These are phyloP conservation scores for Astyanax mexicanus DNA, from an alignment of 2,797 vertebrate species.

Conservation along the genomic window DNA sequence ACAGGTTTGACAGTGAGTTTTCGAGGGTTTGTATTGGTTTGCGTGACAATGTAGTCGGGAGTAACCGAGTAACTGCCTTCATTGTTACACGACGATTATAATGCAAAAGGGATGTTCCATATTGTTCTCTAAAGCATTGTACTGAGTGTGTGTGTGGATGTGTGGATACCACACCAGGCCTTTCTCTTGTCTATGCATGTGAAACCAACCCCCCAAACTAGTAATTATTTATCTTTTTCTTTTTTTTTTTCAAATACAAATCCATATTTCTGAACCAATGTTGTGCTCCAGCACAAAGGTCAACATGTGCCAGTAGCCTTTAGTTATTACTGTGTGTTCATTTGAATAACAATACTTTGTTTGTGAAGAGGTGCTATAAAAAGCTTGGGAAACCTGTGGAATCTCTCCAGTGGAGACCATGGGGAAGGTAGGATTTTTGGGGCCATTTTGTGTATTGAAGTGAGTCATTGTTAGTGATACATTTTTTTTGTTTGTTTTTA, in stretches of 20 bases:
- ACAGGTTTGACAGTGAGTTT: background rate
- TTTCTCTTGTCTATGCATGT: conserved; percentile 79
- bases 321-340: conserved; percentile 72
- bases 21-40: background rate
- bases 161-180: conserved; percentile 80
- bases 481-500: background rate
- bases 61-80: conserved; percentile 69
- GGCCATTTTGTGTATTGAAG: conserved; percentile 22
- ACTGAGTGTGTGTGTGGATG: conserved; percentile 71
- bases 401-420: conserved; percentile 83
- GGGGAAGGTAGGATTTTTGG: conserved; percentile 81
- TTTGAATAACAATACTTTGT: conserved; percentile 86
- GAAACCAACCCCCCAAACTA: conserved; percentile 80
- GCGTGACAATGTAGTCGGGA: conserved; percentile 30
- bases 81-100: conserved; percentile 76
- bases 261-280: conserved; percentile 82
- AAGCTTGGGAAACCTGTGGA: conserved; percentile 82
- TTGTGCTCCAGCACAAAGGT: conserved; percentile 79
- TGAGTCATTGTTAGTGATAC: conserved; percentile 1
- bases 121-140: conserved; percentile 81
- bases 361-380: conserved; percentile 82
- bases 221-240: conserved; percentile 77
- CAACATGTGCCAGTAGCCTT: conserved; percentile 79
- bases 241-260: conserved; percentile 75
- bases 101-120: conserved; percentile 78